Percentiles rank a stretch among this genome's conserved stretches.
phyloP scores from a whole-genome alignment of 2,888 invertebrate genomes.

The Polydesmus complanatus region DNA sequence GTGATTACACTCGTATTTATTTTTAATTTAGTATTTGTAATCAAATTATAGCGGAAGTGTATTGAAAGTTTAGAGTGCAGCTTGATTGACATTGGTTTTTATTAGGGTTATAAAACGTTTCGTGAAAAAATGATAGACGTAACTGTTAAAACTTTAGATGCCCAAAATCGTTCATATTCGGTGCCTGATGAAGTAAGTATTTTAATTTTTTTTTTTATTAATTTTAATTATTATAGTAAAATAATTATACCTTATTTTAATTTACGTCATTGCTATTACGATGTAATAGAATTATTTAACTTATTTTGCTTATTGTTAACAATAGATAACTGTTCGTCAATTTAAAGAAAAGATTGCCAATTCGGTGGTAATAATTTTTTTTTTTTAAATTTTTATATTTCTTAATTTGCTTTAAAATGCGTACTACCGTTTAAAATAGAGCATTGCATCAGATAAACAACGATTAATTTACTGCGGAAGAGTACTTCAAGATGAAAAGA shows the following conservation, averaged over 20 bases:
- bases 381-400: constrained; percentile 2
- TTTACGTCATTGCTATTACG: no score
- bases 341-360: constrained; percentile 66
- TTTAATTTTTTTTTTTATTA: no score
- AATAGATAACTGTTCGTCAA: constrained; percentile 63
- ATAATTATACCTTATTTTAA: constrained; percentile 4
- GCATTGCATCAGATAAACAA: constrained; percentile 65
- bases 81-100: no score
- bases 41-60: no score
- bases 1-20: no score
- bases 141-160: constrained; percentile 79
- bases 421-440: constrained; percentile 26
- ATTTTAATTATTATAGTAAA: no score
- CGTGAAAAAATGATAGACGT: constrained; percentile 47
- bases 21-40: no score
- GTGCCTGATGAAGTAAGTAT: constrained; percentile 73
- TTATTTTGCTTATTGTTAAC: no score
- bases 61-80: no score
- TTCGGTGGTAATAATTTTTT: constrained; percentile 41
- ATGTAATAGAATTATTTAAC: no score
- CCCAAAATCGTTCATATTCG: constrained; percentile 64
- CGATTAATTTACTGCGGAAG: constrained; percentile 89
- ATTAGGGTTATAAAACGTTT: no score
- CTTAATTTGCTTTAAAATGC: not conserved
- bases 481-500: constrained; percentile 75